Evolutionary conservation across 2,113 vertebrate genomes (phyloP), one percentile per base, ranked within the genome.

Genomic region (Acinonyx jubatus): DNA sequence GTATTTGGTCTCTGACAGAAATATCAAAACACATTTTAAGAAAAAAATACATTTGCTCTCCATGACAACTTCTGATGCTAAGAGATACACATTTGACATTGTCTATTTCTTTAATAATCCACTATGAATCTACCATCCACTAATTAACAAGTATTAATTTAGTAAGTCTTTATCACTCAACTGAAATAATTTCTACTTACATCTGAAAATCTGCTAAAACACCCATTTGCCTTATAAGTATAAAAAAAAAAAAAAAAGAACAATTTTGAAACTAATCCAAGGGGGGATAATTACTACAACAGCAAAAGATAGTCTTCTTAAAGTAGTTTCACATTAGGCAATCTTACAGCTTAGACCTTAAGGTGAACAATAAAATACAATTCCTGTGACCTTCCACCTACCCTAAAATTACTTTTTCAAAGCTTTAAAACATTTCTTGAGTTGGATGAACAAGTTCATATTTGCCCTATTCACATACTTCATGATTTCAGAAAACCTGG

Each of bases 221-320:
- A 92, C 1, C 10, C n/a, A 89, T 90, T 93, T 95, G 48, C 68
- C 79, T 50, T 90, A 38, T n/a, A 95, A 94, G 66, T 88, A 69
- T 96, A 19, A 41, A 88, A 78, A 55, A 63, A 16, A 41, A 61
- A 89, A 63, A 69, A 23, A n/a, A 0, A 90, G 11, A 83, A 93
- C 12, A 78, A 79, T 95, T 97, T 95, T 96, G 57, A 91, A 91
- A 89, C 16, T 61, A 95, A 96, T 48, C 12, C 31, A 92, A 76
- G 11, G 5, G 41, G 15, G 10, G 11, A 52, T 96, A 85, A 91
- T 89, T 66, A 93, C 27, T 68, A 78, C 5, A 85, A 45, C 0
- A 90, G 66, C 23, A 80, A 81, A 94, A 52, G 13, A 33, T 50
- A 71, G 74, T 88, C 90, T 81, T 73, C 55, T 94, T 83, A 78